phyloP scores from a whole-genome alignment of 2,797 vertebrate species.

The Acipenser oxyrinchus region DNA sequence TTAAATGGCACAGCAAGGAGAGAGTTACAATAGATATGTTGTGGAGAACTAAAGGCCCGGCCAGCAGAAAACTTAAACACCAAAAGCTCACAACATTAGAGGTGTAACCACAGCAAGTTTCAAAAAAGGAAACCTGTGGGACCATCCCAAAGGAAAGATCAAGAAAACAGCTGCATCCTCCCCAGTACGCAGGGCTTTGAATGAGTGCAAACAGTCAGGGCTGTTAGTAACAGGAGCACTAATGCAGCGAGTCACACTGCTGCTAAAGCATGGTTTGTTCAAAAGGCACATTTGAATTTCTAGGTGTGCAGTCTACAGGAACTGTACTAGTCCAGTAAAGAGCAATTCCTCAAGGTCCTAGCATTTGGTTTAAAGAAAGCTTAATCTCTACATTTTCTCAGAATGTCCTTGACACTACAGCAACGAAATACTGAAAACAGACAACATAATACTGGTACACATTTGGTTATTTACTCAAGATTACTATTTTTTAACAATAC shows the following conservation, averaged over 20 bases:
- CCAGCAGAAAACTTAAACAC: slow-evolving; percentile 1
- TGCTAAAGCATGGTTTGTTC: too few species aligned
- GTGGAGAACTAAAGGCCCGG: background rate
- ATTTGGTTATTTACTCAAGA: too few species aligned
- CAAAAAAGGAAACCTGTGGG: slow-evolving; percentile 16
- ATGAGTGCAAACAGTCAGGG: background rate
- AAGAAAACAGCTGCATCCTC: slow-evolving; percentile 24
- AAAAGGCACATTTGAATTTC: too few species aligned
- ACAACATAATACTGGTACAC: background rate
- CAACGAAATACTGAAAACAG: background rate
- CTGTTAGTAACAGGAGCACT: background rate
- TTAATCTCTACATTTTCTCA: slow-evolving; percentile 57
- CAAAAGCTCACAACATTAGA: slow-evolving; percentile 5
- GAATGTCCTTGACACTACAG: slow-evolving; percentile 12
- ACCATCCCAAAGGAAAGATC: slow-evolving; percentile 31
- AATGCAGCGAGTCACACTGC: too few species aligned
- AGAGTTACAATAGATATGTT: background rate
- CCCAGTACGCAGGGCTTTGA: background rate
- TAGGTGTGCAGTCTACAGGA: too few species aligned
- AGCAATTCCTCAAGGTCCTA: slow-evolving; percentile 36
- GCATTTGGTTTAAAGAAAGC: slow-evolving; percentile 54
- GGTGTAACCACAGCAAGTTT: slow-evolving; percentile 33
- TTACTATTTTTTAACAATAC: too few species aligned
- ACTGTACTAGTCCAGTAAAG: too few species aligned
- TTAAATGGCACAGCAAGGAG: background rate